Evolutionary conservation across 2,113 vertebrate genomes (phyloP).

Genomic region (Xiphophorus couchianus): DNA sequence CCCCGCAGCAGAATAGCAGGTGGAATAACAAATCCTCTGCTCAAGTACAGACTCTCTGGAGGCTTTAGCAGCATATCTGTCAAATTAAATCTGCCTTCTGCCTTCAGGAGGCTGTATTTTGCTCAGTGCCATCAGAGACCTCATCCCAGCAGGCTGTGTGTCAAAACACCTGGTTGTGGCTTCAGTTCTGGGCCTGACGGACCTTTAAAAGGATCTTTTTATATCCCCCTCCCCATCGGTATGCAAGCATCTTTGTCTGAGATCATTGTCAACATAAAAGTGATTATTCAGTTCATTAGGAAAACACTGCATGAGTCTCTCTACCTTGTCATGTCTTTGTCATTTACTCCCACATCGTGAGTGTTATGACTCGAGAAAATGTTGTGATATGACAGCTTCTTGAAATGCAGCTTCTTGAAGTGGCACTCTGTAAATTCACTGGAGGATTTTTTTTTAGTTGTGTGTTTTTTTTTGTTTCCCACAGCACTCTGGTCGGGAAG

Average conservation of each 20-base stretch:
- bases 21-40: slow-evolving; percentile 56
- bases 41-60: not conserved
- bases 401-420: slow-evolving; percentile 27
- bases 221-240: slow-evolving; percentile 87
- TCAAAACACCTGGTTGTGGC: slow-evolving; percentile 86
- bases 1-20: slow-evolving; percentile 88
- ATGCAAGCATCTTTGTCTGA: slow-evolving; percentile 20
- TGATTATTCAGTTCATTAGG: slow-evolving; percentile 8
- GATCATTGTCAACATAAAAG: slow-evolving; percentile 8
- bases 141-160: slow-evolving; percentile 90
- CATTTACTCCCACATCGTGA: slow-evolving; percentile 13
- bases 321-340: slow-evolving; percentile 10
- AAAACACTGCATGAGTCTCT: slow-evolving; percentile 15
- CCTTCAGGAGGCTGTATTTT: slow-evolving; percentile 89
- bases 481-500: slow-evolving; percentile 11
- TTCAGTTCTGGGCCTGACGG: slow-evolving; percentile 88
- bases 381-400: slow-evolving; percentile 2
- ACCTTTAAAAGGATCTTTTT: slow-evolving; percentile 90
- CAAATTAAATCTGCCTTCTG: slow-evolving; percentile 32
- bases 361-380: slow-evolving; percentile 2
- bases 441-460: slow-evolving; percentile 10
- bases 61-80: slow-evolving; percentile 19
- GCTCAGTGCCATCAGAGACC: slow-evolving; percentile 89
- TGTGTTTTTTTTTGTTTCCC: not conserved
- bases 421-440: slow-evolving; percentile 20